Conservation (phyloP, 2,888 invertebrate species). For the Melinopterus prodromus region DNA sequence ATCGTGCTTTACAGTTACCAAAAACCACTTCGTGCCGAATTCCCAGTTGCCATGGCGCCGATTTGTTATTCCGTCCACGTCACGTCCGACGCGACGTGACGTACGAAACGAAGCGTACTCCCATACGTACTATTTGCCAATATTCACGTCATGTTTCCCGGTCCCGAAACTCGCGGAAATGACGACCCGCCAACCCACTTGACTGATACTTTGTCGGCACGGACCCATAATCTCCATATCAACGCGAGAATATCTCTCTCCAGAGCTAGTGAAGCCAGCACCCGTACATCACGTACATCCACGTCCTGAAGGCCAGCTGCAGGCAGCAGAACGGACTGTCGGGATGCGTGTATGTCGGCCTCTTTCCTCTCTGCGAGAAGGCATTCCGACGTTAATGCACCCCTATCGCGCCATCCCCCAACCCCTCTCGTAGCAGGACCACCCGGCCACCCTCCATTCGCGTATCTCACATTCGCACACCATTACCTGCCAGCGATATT, state of each 20-base stretch:
- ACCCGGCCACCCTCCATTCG: slow-evolving; percentile 34
- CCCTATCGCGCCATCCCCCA: slow-evolving; percentile 28
- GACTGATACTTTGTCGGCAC: slow-evolving; percentile 25
- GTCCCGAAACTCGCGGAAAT: slow-evolving; percentile 20
- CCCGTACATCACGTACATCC: slow-evolving; percentile 24
- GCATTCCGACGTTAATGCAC: slow-evolving; percentile 30
- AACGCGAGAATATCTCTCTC: slow-evolving; percentile 4
- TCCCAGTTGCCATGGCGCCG: not conserved
- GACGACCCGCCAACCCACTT: slow-evolving; percentile 18
- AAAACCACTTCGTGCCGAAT: not conserved
- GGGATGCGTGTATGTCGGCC: not conserved
- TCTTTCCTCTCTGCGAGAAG: not conserved
- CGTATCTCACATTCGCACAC: slow-evolving; percentile 59
- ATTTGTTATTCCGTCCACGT: not conserved
- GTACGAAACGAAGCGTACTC: not conserved
- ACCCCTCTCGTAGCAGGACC: slow-evolving; percentile 31
- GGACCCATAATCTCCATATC: not conserved
- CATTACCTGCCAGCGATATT: slow-evolving; percentile 58
- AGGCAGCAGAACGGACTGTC: not conserved
- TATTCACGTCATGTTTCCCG: slow-evolving; percentile 22
- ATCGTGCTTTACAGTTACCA: not conserved
- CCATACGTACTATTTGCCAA: slow-evolving; percentile 9
- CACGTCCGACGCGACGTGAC: not conserved
- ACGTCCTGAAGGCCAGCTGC: slow-evolving; percentile 4
- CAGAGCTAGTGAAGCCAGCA: not conserved